Conservation (phyloP, 2,113 vertebrate genomes). For the Dromiciops gliroides region DNA sequence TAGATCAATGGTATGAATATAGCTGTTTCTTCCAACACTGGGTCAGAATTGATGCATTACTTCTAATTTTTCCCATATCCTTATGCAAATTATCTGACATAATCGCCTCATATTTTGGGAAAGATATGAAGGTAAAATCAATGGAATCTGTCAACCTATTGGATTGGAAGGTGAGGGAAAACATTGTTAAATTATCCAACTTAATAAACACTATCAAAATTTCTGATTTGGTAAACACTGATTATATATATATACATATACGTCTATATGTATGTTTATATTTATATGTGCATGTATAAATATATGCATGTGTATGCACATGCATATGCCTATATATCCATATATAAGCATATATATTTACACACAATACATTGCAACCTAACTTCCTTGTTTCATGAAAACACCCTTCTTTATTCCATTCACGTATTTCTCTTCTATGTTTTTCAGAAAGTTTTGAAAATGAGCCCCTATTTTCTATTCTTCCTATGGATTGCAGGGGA, state of each 20-base stretch:
- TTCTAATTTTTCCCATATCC: background rate
- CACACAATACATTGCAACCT: background rate
- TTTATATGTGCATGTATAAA: too few species aligned
- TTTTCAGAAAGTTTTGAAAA: background rate
- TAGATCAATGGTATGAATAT: background rate
- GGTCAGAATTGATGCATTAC: background rate
- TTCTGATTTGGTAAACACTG: background rate
- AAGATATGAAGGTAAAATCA: background rate
- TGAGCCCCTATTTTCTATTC: background rate
- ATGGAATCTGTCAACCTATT: background rate
- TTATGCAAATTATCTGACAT: background rate
- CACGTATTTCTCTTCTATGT: background rate
- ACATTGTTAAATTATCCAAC: background rate
- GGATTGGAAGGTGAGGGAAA: background rate
- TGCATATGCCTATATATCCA: too few species aligned
- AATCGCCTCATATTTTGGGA: background rate
- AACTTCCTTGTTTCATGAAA: background rate
- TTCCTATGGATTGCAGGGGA: background rate
- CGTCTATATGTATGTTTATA: too few species aligned
- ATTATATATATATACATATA: too few species aligned
- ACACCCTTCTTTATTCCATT: background rate
- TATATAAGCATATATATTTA: too few species aligned
- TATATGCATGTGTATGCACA: too few species aligned
- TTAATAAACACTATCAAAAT: background rate
- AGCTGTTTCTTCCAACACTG: background rate